Evolutionary conservation across 2,888 invertebrate species (phyloP).

Genomic region (Drosophila melanocephala): DNA sequence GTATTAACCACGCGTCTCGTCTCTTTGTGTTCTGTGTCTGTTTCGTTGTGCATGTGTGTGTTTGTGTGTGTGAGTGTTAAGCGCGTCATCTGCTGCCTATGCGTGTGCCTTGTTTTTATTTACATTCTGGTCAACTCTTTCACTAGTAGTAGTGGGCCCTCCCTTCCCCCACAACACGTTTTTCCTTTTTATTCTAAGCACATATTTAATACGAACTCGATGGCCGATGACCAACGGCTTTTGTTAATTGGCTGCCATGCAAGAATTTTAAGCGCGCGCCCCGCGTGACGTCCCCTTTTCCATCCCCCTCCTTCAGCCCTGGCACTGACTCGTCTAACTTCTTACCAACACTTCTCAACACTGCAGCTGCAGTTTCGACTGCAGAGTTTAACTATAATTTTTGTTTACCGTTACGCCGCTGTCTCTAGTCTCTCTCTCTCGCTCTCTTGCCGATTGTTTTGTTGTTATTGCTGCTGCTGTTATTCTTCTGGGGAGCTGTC

Average conservation of each 20-base stretch:
- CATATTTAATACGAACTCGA: slow-evolving; percentile 48
- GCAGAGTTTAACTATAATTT: slow-evolving; percentile 52
- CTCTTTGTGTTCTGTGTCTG: slow-evolving; percentile 19
- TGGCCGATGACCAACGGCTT: slow-evolving; percentile 45
- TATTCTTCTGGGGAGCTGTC: slow-evolving; percentile 42
- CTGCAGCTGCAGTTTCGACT: slow-evolving; percentile 34
- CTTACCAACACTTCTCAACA: neutral
- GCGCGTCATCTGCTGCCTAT: slow-evolving; percentile 38
- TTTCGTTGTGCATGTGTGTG: slow-evolving; percentile 27
- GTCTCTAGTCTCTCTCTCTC: slow-evolving; percentile 28
- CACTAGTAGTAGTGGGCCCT: slow-evolving; percentile 13
- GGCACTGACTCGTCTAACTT: neutral
- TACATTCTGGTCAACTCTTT: slow-evolving; percentile 36
- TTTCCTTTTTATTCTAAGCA: slow-evolving; percentile 34
- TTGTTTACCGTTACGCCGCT: slow-evolving; percentile 76
- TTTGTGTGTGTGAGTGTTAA: slow-evolving; percentile 46
- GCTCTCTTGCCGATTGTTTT: slow-evolving; percentile 8
- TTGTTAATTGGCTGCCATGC: slow-evolving; percentile 59
- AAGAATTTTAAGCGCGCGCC: slow-evolving; percentile 76
- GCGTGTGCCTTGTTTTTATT: slow-evolving; percentile 65
- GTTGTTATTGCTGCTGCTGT: slow-evolving; percentile 3
- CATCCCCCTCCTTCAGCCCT: neutral
- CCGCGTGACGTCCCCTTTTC: slow-evolving; percentile 53
- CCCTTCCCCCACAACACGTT: slow-evolving; percentile 42
- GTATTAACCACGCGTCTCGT: slow-evolving; percentile 24